Evolutionary conservation across 1,140 invertebrate species (phyloP), one percentile per base, ranked within the genome.

Genomic region (Orchesella cincta): DNA sequence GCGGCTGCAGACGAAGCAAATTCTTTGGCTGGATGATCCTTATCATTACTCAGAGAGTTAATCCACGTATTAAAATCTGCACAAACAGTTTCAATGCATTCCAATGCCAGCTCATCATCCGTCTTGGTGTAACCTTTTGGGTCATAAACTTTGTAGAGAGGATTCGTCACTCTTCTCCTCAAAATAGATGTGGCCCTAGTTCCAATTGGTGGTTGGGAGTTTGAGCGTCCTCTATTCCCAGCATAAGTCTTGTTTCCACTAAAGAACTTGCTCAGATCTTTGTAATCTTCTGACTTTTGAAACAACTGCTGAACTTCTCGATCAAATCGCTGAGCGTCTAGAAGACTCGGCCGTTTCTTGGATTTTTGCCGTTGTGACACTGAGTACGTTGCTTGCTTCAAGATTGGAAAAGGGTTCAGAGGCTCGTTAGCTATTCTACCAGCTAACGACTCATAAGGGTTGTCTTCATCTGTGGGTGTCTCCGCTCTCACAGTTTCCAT

Each of bases 41-140:
- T 67, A 12, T 23, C 52, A 14, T 14, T 23, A 3, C 26, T 14
- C 28, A 67, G 62, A 1, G 31, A 33, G 8, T 29, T 14, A 31
- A 67, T 67, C 71, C 71, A 73, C 34, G 36, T 14, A 26, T 73
- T 73, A 26, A 73, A 73, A 28, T 73, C 71, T 26, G 23, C 23
- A n/a, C 71, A 36, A 26, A 73, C 26, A 14, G 8, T 73, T 46
- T 73, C 14, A 73, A 73, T 73, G 71, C 39, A 51, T 39, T 73
- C 71, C 34, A 73, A 2, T 1, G 39, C 71, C 20, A 73, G 16
- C 28, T 73, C 71, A 14, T 73, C 71, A 14, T 73, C 71, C 16
- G 33, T 73, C 35, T 73, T 73, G 2, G 14, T 34, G 28, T 73
- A 73, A 20, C 71, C 71, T 8, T 14, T 23, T 5, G 71, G 71